These are phyloP conservation scores for Harpalus rufipes DNA, from an alignment of 2,888 invertebrate species.

Conservation along the genomic window DNA sequence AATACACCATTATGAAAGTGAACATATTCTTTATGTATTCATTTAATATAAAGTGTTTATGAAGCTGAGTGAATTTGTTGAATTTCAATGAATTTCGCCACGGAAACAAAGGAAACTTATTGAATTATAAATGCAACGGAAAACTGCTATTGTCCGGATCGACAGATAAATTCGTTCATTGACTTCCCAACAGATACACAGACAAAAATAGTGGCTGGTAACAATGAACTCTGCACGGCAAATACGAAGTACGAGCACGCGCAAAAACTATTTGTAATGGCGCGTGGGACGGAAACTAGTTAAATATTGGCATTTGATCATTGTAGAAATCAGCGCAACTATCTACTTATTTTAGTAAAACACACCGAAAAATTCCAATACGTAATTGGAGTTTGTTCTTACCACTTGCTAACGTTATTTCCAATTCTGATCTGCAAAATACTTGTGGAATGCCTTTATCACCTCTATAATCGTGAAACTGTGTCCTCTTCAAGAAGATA, in stretches of 20 bases:
- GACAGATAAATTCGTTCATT: conserved; percentile 51
- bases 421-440: too few relatives aligned
- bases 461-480: too few relatives aligned
- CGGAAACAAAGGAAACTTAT: conserved; percentile 14
- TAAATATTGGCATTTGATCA: conserved; percentile 36
- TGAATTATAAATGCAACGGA: conserved; percentile 47
- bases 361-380: too few relatives aligned
- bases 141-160: conserved; percentile 27
- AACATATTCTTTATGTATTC: too few relatives aligned
- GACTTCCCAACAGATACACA: conserved; percentile 16
- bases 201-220: conserved; percentile 50
- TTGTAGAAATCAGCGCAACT: not conserved
- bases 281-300: conserved; percentile 31
- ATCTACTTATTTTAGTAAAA: not conserved
- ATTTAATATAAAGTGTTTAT: conserved; percentile 6
- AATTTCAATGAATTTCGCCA: not conserved
- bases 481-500: too few relatives aligned
- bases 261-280: conserved; percentile 43
- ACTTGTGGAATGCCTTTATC: too few relatives aligned
- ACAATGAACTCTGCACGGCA: conserved; percentile 53
- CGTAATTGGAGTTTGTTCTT: too few relatives aligned
- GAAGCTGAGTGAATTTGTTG: conserved; percentile 6
- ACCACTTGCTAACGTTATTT: too few relatives aligned
- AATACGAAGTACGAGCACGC: not conserved
- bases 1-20: too few relatives aligned